Base-by-base conservation (phyloP, 2,888 invertebrate genomes). In the Platycheirus albimanus region DNA sequence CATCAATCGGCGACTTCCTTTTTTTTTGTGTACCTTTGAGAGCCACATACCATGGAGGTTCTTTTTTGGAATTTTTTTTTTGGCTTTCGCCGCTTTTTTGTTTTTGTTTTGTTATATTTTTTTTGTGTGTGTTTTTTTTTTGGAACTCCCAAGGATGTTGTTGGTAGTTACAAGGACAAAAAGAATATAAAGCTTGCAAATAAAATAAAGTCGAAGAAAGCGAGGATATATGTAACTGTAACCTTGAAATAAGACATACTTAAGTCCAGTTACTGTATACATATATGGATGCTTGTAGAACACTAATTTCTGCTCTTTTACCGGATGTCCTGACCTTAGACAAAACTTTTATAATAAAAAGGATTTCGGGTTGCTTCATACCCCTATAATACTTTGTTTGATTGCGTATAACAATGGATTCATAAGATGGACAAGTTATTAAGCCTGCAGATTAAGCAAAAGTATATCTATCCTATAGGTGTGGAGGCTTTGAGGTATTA, bases 1-100 rank as follows among this genome's bases (percentile, higher is more conserved):
- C 61, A 36, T 63, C 69, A 69, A 38, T 52, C 69, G 56, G 47
- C 36, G 66, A 52, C 56, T 49, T 64, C 24, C 19, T 47, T 24
- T 28, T 30, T 47, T 47, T 24, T 28, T 30, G 38, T 36, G 45
- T 58, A 20, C 13, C 33, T 58, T 52, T 6, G 36, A 3, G n/a
- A 1, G 5, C 19, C 51, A 49, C 51, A 45, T 56, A 28, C 28
- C 13, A 45, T 30, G n/a, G 54, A 38, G 54, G 52, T 41, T 74
- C 47, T 8, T 56, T n/a, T 58, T 36, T 24, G 33, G 52, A 15
- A 28, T 30, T 41, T 56, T 61, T 41, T 2, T 19, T 41, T 43
- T 66, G n/a, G n/a, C 51, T 7, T 52, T 49, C 41, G 49, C 28
- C n/a, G 38, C 63, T 64, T 47, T 63, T 20, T 54, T 67, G n/a